Evolutionary conservation across 2,797 vertebrate species (phyloP), one percentile per base, ranked within the genome.

Genomic region (Paratrypauchen microcephalus): DNA sequence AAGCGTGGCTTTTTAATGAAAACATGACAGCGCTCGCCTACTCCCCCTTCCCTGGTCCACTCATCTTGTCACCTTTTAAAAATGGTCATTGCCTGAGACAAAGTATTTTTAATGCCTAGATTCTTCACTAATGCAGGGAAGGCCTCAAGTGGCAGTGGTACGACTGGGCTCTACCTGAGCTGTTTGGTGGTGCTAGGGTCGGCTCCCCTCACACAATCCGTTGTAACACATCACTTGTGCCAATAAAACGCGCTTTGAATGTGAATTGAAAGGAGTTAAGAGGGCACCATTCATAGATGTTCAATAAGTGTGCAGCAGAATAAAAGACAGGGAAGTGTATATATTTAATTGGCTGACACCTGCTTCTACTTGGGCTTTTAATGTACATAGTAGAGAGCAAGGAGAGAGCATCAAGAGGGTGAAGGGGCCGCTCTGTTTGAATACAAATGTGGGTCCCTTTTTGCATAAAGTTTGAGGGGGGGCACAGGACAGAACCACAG

Each of bases 1-100:
- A 88, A 93, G 92, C 92, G 92, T 94, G 88, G 88, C 90, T 93
- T 94, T 94, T 93, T 94, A 94, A 94, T 93, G 92, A 93, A 93
- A 92, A 90, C 86, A 91, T 87, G 90, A 91, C 89, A 88, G 54
- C 23, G 84, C 88, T 15, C 7, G 70, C 45, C 57, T 47, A 56
- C 39, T 55, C 54, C 72, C 65, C 39, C 50, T 36, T 32, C 59
- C 65, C 39, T 47, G 30, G 50, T 78, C 79, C 79, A 30, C 63
- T 69, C 79, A 65, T 72, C 81, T 62, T 55, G 6, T 59, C 59
- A 54, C 61, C 67, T 80, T 74, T 66, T 66, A 74, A 83, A 83
- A 77, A 81, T 58, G 74, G 83, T 55, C 74, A 70, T 21, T 69
- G 74, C 50, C 19, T 55, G 26, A 32, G 41, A 50, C 47, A 66